Conservation (phyloP, 1,140 invertebrate species). For the Drosophila sulfurigaster region DNA sequence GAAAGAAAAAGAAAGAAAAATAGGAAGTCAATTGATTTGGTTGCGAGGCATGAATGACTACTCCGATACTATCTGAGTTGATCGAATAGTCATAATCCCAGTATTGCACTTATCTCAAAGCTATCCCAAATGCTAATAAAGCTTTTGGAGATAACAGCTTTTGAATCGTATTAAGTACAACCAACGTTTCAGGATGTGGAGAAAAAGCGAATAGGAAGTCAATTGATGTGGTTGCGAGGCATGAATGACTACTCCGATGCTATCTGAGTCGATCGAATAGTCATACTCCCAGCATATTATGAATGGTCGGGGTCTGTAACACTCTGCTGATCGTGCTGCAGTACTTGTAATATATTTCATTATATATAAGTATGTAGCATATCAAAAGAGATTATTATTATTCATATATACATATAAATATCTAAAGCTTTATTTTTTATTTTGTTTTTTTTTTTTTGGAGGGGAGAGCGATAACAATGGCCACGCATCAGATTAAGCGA, state of each 20-base stretch:
- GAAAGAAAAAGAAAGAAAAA: too few species aligned
- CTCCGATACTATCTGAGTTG: too few species aligned
- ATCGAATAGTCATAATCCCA: too few species aligned
- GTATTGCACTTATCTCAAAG: too few species aligned
- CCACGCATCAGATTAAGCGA: constrained; percentile 53
- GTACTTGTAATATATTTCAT: constrained; percentile 10
- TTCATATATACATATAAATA: constrained; percentile 6
- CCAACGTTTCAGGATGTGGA: too few species aligned
- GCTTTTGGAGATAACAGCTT: too few species aligned
- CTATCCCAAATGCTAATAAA: too few species aligned
- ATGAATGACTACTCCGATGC: constrained; percentile 1
- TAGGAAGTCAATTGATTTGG: too few species aligned
- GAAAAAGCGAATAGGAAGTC: too few species aligned
- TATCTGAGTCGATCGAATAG: background rate
- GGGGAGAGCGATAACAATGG: constrained; percentile 35
- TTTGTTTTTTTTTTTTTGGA: constrained; percentile 10
- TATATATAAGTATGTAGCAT: background rate
- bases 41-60: too few species aligned
- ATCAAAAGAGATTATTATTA: constrained; percentile 1
- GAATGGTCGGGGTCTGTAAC: background rate
- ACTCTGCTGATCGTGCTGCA: constrained; percentile 3
- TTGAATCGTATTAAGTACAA: too few species aligned
- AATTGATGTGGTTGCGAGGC: background rate
- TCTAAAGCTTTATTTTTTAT: constrained; percentile 11
- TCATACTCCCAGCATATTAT: background rate